Evolutionary conservation across 1,140 invertebrate species (phyloP), one percentile per base, ranked within the genome.

Genomic region (Leptopilina clavipes): DNA sequence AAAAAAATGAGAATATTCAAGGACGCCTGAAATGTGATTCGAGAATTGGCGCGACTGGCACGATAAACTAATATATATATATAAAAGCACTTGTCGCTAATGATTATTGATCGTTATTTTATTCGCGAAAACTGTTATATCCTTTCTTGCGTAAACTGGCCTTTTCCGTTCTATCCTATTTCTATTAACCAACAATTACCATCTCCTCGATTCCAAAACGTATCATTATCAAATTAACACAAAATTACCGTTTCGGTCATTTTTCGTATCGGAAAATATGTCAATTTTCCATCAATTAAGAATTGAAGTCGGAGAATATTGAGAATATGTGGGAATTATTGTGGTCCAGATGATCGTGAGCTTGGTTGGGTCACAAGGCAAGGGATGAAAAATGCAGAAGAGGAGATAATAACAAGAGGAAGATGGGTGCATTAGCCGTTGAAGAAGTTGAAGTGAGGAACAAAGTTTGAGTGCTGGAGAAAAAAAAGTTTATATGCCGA

Each of bases 71-170:
- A 7, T 40, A 40, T 31, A 40, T 40, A 40, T 31, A 40, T 40
- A 19, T 40, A 25, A 70, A 25, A 78, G 65, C 73, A 72, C 74
- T 75, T 77, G 77, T 78, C 73, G 70, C 45, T 78, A 79, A 76
- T 40, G 76, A 79, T 78, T 80, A 79, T 77, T 82, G 77, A 82
- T 80, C 80, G 56, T 80, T 79, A 79, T 77, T 80, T 80, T 80
- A 77, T 77, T 80, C 74, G 70, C 72, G 73, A 43, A 12, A 75
- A 74, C 74, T 54, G 71, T 22, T 71, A 37, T 72, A 45, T 73
- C 71, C 22, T 31, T 73, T 45, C 43, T 65, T 25, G 70, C 18
- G 73, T 59, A 73, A 71, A 75, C 73, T 70, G 22, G 17, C 12
- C 65, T 65, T 14, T 37, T 73, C 25, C 11, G 31, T 48, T 71